Evolutionary conservation across 2,888 invertebrate genomes (phyloP).

Genomic region (Dicyrtomina minuta): DNA sequence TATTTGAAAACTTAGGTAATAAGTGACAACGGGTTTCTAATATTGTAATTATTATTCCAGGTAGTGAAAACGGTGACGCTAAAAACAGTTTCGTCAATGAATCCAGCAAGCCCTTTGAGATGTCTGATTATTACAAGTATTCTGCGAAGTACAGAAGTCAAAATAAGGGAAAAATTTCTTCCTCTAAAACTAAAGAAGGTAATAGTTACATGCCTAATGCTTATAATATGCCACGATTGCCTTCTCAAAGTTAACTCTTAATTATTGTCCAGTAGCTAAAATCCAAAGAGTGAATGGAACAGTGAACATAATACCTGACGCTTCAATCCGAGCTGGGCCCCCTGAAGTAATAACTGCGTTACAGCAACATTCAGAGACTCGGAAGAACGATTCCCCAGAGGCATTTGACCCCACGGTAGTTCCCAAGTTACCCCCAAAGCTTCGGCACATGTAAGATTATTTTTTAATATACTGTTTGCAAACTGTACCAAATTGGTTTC

Average conservation of each 20-base stretch:
- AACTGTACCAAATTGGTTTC: neutral
- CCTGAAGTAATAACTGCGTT: neutral
- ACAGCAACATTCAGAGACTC: neutral
- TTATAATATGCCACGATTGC: no score
- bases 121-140: conserved; percentile 97
- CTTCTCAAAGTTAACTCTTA: no score
- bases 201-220: conserved; percentile 1
- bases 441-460: conserved; percentile 25
- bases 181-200: conserved; percentile 8
- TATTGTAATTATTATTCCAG: conserved; percentile 31
- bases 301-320: conserved; percentile 5
- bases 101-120: conserved; percentile 94
- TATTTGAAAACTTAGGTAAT: no score
- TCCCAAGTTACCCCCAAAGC: conserved; percentile 46
- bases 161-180: conserved; percentile 16
- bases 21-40: no score
- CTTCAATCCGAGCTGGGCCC: neutral
- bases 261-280: neutral
- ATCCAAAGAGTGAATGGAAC: conserved; percentile 18
- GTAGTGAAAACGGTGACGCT: conserved; percentile 47
- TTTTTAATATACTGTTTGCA: conserved; percentile 2
- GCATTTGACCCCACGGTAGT: conserved; percentile 13
- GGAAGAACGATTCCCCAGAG: neutral
- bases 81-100: conserved; percentile 60
- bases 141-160: conserved; percentile 79